phyloP scores from a whole-genome alignment of 2,113 vertebrate genomes.

The Rhizomys pruinosus region DNA sequence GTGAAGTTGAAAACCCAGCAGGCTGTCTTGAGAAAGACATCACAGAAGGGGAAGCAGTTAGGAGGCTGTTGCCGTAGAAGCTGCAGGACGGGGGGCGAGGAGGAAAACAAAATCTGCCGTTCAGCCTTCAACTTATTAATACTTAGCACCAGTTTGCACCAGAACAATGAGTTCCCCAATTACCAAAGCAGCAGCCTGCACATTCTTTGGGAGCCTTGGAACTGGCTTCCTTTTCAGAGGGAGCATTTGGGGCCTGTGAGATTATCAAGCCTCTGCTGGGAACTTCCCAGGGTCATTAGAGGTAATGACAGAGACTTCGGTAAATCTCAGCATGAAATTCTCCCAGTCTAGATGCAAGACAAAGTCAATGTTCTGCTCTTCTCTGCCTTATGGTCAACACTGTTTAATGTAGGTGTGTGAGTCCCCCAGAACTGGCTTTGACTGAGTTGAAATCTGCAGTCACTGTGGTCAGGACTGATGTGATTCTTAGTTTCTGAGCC shows the following conservation, averaged over 20 bases:
- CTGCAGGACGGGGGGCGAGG: no score
- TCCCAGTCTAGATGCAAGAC: background rate
- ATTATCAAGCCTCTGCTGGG: constrained; percentile 4
- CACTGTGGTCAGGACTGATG: background rate
- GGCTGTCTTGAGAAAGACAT: background rate
- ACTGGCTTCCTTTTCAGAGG: constrained; percentile 52
- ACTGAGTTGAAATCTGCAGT: background rate
- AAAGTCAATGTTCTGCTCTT: no score
- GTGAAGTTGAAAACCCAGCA: background rate
- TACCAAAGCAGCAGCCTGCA: constrained; percentile 61
- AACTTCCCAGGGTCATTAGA: constrained; percentile 37
- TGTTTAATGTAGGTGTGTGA: background rate
- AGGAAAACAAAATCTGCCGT: constrained; percentile 41
- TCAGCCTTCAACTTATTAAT: constrained; percentile 46
- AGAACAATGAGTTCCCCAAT: constrained; percentile 62
- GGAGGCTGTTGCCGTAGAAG: constrained; percentile 22
- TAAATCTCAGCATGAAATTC: constrained; percentile 1
- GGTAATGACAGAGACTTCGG: background rate
- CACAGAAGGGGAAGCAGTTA: constrained; percentile 28
- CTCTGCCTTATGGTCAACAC: background rate
- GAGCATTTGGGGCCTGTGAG: constrained; percentile 26
- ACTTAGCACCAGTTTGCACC: constrained; percentile 45
- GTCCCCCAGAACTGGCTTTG: background rate
- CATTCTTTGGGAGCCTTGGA: constrained; percentile 54
- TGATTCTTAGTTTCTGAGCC: constrained; percentile 10